Base-by-base conservation (phyloP, 92 coral and sea anemone species). In the Paramuricea clavata region DNA sequence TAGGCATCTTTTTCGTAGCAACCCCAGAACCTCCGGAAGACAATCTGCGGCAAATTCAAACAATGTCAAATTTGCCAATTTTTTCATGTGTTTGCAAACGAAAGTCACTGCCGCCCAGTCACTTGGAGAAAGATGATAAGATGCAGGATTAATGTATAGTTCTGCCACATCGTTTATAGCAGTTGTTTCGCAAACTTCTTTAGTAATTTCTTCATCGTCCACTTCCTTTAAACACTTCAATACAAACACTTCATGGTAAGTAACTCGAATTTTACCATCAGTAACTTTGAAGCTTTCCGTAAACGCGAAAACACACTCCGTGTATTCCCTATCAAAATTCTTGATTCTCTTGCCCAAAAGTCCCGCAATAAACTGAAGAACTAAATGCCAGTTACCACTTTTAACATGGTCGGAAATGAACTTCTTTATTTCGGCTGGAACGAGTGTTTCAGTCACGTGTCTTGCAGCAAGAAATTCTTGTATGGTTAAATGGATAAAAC, bases 401-500 rank as follows among this genome's bases (percentile, higher is more conserved):
- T 12, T 7, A n/a, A 70, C 76, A 19, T 70, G 42, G 7, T 11
- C 27, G 49, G 44, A 30, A 70, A 70, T 70, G 3, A 70, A 70
- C 21, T 31, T n/a, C 27, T 43, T 15, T 32, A 31, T 17, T 26
- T 70, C 23, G 27, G 22, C 76, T 5, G 76, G 26, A 39, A 3
- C 25, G 10, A 11, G 10, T 34, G 43, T 67, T 67, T 67, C 73
- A n/a, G 49, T 26, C 21, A 36, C 49, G 47, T 70, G 49, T 34
- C 12, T 70, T 15, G 76, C 76, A 4, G 76, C 76, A 43, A 70
- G 49, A 36, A 70, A 70, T 70, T 70, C 76, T n/a, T 70, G 76
- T 5, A 70, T 34, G 0, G 76, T 70, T 11, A 70, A 70, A 36
- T 70, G 76, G 33, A 70, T 11, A 36, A 70, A 70, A 19, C 25